Conservation (phyloP, 2,888 invertebrate species). For the Polietes domitor region DNA sequence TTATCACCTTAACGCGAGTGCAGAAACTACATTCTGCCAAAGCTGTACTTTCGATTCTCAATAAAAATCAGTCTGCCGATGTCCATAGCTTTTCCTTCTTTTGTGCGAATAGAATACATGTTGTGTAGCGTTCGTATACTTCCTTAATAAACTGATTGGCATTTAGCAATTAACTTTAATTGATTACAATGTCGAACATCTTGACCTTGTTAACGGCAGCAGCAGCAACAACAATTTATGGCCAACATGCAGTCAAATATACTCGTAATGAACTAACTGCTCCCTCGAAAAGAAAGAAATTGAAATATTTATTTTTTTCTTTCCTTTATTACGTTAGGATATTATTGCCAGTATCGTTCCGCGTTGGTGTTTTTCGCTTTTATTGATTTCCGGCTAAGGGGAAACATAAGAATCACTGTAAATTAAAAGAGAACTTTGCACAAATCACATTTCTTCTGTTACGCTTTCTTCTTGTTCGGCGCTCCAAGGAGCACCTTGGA, state of each 20-base stretch:
- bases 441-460: constrained; percentile 34
- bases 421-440: constrained; percentile 38
- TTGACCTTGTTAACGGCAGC: constrained; percentile 31
- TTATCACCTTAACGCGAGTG: neutral
- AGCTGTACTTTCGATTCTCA: neutral
- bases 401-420: constrained; percentile 45
- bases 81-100: neutral
- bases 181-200: constrained; percentile 33
- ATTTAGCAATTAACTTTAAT: constrained; percentile 22
- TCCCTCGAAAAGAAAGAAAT: neutral
- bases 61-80: neutral
- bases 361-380: neutral
- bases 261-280: neutral
- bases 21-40: neutral
- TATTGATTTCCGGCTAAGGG: constrained; percentile 26
- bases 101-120: neutral
- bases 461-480: constrained; percentile 22
- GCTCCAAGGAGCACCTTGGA: neutral
- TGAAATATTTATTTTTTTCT: neutral
- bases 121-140: neutral
- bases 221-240: neutral
- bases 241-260: neutral
- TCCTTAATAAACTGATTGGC: constrained; percentile 22
- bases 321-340: neutral
- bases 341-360: constrained; percentile 5